These are phyloP conservation scores for Sphaerophoria rueppellii DNA, from an alignment of 2,888 invertebrate genomes.

Conservation along the genomic window DNA sequence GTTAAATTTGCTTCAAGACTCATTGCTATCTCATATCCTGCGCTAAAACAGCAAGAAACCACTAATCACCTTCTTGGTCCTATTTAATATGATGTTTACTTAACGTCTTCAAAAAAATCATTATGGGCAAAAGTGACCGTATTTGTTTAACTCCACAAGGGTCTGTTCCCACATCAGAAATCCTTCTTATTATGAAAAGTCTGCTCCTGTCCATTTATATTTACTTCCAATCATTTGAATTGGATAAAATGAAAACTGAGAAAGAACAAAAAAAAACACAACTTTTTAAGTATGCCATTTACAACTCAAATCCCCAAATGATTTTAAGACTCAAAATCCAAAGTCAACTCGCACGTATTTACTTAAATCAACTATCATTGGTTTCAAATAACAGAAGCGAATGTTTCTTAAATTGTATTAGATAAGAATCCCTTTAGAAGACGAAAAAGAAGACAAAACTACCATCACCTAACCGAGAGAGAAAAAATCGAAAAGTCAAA, in stretches of 20 bases:
- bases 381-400: slow-evolving; percentile 4
- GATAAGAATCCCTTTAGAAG: neutral
- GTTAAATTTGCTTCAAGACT: no score
- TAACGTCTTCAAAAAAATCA: no score
- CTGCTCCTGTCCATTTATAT: neutral
- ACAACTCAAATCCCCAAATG: slow-evolving; percentile 22
- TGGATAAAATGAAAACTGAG: neutral
- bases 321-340: slow-evolving; percentile 35
- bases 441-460: no score
- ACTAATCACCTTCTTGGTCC: no score
- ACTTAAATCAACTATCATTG: slow-evolving; percentile 28
- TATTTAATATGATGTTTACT: no score
- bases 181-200: no score
- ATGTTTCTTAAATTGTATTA: slow-evolving; percentile 4
- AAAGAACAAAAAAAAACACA: neutral
- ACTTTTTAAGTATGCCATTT: slow-evolving; percentile 15
- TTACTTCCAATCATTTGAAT: slow-evolving; percentile 22
- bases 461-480: neutral
- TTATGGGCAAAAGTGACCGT: no score
- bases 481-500: neutral
- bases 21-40: no score
- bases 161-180: no score
- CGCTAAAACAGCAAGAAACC: no score
- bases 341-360: slow-evolving; percentile 37
- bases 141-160: no score